Conservation (phyloP, 2,797 vertebrate genomes). For the Acanthis flammea region DNA sequence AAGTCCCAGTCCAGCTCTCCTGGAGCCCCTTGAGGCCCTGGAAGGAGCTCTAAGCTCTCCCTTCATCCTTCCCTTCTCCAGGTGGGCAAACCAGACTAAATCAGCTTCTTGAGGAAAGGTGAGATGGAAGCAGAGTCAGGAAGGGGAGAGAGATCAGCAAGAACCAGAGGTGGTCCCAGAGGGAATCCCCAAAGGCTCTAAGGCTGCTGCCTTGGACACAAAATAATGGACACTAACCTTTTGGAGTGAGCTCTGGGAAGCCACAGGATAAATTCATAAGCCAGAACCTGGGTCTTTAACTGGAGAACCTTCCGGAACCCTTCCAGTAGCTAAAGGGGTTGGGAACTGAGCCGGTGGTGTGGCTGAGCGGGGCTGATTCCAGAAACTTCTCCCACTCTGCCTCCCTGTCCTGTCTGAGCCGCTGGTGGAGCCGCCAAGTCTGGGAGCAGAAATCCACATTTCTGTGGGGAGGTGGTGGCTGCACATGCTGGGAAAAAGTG, state of each 20-base stretch:
- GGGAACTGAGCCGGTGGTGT: accelerated
- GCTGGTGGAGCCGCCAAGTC: not conserved
- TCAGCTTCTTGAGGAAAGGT: not conserved
- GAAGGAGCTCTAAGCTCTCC: not conserved
- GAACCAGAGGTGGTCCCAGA: not conserved
- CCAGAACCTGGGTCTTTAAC: not conserved
- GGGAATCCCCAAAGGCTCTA: not conserved
- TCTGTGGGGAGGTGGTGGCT: not conserved
- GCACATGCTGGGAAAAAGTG: accelerated
- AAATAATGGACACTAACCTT: accelerated
- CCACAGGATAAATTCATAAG: not conserved
- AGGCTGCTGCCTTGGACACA: not conserved
- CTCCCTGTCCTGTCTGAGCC: not conserved
- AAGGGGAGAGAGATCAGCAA: not conserved
- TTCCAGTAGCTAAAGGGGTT: not conserved
- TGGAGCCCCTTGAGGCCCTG: not conserved
- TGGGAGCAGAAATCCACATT: not conserved
- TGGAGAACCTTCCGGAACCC: not conserved
- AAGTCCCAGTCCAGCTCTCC: not conserved
- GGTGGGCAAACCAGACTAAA: not conserved
- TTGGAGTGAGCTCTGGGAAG: not conserved
- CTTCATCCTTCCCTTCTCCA: not conserved
- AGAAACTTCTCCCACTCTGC: not conserved
- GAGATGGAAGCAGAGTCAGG: not conserved
- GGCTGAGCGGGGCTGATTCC: accelerated